phyloP scores from a whole-genome alignment of 2,888 invertebrate species.

The Amiota communis region DNA sequence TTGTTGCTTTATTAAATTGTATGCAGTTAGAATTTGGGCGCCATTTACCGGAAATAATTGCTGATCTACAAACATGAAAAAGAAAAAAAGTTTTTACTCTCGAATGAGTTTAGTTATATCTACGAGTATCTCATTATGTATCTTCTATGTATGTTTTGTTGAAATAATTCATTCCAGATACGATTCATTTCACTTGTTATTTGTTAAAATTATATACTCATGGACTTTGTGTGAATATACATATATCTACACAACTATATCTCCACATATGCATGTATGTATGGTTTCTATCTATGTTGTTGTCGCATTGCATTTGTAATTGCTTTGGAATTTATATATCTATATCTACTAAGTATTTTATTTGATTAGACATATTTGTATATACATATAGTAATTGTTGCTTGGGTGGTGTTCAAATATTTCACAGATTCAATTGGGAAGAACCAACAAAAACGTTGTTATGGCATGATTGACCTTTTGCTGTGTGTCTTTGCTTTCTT shows the following conservation, averaged over 20 bases:
- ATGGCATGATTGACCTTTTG: background rate
- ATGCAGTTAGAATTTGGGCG: slow-evolving; percentile 18
- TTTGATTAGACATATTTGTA: slow-evolving; percentile 9
- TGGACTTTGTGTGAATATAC: background rate
- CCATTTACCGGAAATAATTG: slow-evolving; percentile 29
- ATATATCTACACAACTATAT: background rate
- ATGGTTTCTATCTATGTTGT: slow-evolving; percentile 4
- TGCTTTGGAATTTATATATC: slow-evolving; percentile 21
- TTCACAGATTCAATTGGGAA: slow-evolving; percentile 18
- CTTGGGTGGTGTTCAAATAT: slow-evolving; percentile 2
- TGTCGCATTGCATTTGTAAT: slow-evolving; percentile 21
- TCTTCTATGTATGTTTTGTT: background rate
- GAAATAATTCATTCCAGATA: too few species aligned
- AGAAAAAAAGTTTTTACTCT: too few species aligned
- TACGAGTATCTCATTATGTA: background rate
- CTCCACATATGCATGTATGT: background rate
- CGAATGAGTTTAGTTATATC: too few species aligned
- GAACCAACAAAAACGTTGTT: too few species aligned
- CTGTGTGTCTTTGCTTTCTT: background rate
- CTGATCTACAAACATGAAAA: too few species aligned
- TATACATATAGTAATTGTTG: too few species aligned
- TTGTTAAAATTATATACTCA: background rate
- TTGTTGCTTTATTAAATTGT: slow-evolving; percentile 15
- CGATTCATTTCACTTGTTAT: too few species aligned
- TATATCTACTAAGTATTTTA: background rate